These are phyloP conservation scores for Glossosoma conforme DNA, from an alignment of 1,140 invertebrate species.

Conservation along the genomic window DNA sequence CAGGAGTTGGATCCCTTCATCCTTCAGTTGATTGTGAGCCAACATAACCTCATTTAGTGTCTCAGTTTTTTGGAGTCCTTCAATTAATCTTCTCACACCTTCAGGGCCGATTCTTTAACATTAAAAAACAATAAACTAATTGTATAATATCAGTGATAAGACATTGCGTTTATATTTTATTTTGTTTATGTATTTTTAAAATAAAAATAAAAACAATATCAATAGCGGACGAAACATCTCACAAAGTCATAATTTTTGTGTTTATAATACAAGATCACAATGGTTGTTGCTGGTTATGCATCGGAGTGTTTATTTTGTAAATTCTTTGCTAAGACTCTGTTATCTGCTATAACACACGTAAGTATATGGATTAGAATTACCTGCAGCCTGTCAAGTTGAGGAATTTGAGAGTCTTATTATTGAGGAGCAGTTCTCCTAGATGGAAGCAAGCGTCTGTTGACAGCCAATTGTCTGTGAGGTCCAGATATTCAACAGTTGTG, in stretches of 20 bases:
- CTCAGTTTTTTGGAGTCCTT: slow-evolving; percentile 33
- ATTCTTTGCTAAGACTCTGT: too few species aligned
- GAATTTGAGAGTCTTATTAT: slow-evolving; percentile 36
- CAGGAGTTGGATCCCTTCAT: slow-evolving; percentile 38
- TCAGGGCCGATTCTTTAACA: slow-evolving; percentile 36
- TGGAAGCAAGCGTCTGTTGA: slow-evolving; percentile 43
- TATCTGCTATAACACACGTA: too few species aligned
- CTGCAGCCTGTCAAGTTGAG: slow-evolving; percentile 43
- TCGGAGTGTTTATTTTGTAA: too few species aligned
- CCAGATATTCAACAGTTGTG: slow-evolving; percentile 36
- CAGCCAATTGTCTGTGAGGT: slow-evolving; percentile 46
- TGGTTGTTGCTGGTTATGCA: too few species aligned
- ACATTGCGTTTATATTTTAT: too few species aligned
- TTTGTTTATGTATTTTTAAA: too few species aligned
- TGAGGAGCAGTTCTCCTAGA: slow-evolving; percentile 39
- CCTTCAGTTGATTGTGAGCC: slow-evolving; percentile 40
- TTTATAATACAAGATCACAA: too few species aligned
- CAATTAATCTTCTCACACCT: slow-evolving; percentile 36
- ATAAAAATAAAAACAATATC: too few species aligned
- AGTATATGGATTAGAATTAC: too few species aligned
- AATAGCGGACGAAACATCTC: too few species aligned
- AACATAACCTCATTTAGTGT: slow-evolving; percentile 42
- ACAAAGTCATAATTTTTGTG: too few species aligned
- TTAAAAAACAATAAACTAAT: slow-evolving; percentile 3
- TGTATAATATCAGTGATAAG: slow-evolving; percentile 7